Evolutionary conservation across 2,797 vertebrate genomes (phyloP).

Genomic region (Yasuhikotakia modesta): DNA sequence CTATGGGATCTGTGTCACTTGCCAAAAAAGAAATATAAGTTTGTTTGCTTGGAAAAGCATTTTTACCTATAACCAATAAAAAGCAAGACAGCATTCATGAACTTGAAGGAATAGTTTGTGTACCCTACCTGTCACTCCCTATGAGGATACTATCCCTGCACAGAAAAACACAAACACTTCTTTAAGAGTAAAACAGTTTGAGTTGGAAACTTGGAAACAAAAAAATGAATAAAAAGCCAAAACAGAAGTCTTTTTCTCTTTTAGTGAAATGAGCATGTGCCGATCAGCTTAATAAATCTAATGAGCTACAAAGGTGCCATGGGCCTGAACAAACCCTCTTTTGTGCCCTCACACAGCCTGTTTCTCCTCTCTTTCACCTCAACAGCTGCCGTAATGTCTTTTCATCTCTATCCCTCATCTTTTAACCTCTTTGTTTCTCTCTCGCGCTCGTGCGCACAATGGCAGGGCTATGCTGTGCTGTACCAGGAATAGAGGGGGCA

Average conservation of each 20-base stretch:
- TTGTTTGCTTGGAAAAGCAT: too few species aligned
- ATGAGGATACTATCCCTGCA: too few species aligned
- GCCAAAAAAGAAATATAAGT: too few species aligned
- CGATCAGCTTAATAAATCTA: neutral
- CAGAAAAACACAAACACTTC: too few species aligned
- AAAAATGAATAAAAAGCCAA: too few species aligned
- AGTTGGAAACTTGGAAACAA: too few species aligned
- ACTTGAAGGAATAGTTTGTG: too few species aligned
- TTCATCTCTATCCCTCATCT: neutral
- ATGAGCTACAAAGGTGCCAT: neutral
- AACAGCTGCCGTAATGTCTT: slow-evolving; percentile 6
- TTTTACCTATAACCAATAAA: too few species aligned
- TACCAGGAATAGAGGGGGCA: slow-evolving; percentile 62
- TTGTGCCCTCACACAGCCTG: neutral
- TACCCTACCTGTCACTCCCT: too few species aligned
- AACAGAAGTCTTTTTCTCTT: neutral
- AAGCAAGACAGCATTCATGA: too few species aligned
- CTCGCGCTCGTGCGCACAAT: neutral
- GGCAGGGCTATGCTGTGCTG: neutral
- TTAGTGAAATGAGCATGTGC: neutral
- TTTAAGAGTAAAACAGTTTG: too few species aligned
- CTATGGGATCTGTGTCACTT: too few species aligned
- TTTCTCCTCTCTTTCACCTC: neutral
- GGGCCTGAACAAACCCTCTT: slow-evolving; percentile 1
- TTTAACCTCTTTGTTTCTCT: slow-evolving; percentile 5